Evolutionary conservation across 2,888 invertebrate species (phyloP), one percentile per base, ranked within the genome.

Genomic region (Drosophila colorata): DNA sequence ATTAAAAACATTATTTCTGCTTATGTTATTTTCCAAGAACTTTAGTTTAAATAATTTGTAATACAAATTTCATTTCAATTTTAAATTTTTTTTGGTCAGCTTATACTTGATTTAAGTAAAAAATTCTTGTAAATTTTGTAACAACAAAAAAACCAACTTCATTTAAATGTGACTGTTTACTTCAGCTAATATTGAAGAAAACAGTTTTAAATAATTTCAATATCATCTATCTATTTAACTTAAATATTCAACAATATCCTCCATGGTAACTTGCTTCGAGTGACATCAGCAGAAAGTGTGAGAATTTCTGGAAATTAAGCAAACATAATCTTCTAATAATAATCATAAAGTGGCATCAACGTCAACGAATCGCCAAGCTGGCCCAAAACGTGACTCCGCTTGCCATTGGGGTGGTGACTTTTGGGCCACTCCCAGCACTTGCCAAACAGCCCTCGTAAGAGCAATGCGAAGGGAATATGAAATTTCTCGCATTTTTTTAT

Each of bases 251-350:
- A 31, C 5, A 14, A 20, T 35, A 18, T 23, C 2, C 8, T 31
- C 65, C 65, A 67, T 7, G 35, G 52, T 53, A 8, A 0, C 23
- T 8, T 13, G 0, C 23, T 8, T 13, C 5, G 13, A 23, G 49
- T 51, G 66, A 43, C 44, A 51, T 70, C 63, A 53, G 68, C 71
- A 53, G 14, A 49, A 69, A 58, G 31, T 63, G 63, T 49, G 43
- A 56, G 51, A 25, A 43, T 28, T 49, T 46, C 35, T 55, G 25
- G 8, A 66, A 66, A 58, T 74, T 61, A 78, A 47, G 63, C 41
- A 65, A 59, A 57, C 40, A 66, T 76, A 76, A 76, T 63, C 76
- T 64, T 53, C 49, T 47, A 64, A 78, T 53, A 72, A 78, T 78
- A 72, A 72, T 60, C 69, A 48, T 69, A 78, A 78, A 78, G 61